Evolutionary conservation across 2,797 vertebrate genomes (phyloP), one percentile per base, ranked within the genome.

Genomic region (Otolemur crassicaudatus): DNA sequence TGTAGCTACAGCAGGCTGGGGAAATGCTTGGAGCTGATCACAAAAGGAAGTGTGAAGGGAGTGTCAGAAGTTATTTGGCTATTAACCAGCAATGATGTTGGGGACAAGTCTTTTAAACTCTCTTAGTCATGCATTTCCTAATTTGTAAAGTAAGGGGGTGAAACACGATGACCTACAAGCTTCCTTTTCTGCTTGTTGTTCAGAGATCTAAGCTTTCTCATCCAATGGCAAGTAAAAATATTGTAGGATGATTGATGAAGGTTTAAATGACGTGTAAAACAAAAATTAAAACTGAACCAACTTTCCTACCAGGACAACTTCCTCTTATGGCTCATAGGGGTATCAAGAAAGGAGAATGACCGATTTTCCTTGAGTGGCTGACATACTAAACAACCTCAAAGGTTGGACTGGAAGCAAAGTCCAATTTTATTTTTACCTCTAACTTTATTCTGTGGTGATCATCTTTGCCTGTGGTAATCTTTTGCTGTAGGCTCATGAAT

Each of bases 201-300:
- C 13, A 40, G 29, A 17, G 8, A 91, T 61, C 25, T 84, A 73
- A 89, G 22, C 16, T 80, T 95, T 87, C 60, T 77, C 27, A 83
- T 79, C 73, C 25, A 63, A 90, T 94, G 56, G 27, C n/a, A 87
- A 49, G 72, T 65, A 31, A 89, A 84, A 84, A 60, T 72, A 75
- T 3, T 40, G 9, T 10, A 75, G 56, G 65, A 22, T 10, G n/a
- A 40, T 20, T 82, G 43, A 43, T 1, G 22, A 87, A 29, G 19
- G 6, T 83, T 90, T 95, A 87, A 88, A 69, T 75, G 84, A 72
- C n/a, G 77, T 31, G 73, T 85, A 31, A 76, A 76, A 63, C 49
- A 96, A 94, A 81, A 82, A 61, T 90, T 40, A 61, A 95, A 91
- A 46, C 31, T 17, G 7, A 94, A 70, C 60, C 70, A 69, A 91